Evolutionary conservation across 2,797 vertebrate genomes (phyloP).

Genomic region (Coregonus ussuriensis): DNA sequence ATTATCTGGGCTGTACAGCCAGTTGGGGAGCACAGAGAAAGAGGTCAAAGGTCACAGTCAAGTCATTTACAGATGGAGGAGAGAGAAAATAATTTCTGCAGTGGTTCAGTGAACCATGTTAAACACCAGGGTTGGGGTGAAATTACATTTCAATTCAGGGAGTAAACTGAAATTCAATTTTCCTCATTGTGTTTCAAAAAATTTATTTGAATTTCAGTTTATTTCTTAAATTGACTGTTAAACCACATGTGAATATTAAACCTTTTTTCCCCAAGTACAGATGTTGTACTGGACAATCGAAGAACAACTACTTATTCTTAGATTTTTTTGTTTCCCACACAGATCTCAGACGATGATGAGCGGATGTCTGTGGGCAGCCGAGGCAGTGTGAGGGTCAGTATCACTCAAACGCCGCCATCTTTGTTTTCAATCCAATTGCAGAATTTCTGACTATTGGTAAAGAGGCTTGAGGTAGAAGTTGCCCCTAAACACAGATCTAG

Average conservation of each 20-base stretch:
- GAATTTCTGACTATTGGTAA: neutral
- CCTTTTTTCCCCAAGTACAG: neutral
- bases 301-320: neutral
- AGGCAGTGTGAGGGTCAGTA: constrained; percentile 91
- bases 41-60: neutral
- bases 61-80: neutral
- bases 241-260: neutral
- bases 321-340: constrained; percentile 31
- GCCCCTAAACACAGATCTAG: neutral
- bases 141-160: neutral
- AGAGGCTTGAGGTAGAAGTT: neutral
- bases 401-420: constrained; percentile 22
- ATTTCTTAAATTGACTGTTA: neutral
- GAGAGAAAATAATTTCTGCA: neutral
- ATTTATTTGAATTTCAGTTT: neutral
- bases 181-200: neutral
- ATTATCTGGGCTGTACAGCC: neutral
- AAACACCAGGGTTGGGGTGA: neutral
- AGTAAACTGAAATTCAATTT: neutral
- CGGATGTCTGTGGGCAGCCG: constrained; percentile 89
- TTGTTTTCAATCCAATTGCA: neutral
- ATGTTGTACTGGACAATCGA: neutral
- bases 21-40: neutral
- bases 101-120: neutral
- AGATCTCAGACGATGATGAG: constrained; percentile 95